phyloP scores from a whole-genome alignment of 2,888 invertebrate species.

The Gastracanthus pulcherrimus region DNA sequence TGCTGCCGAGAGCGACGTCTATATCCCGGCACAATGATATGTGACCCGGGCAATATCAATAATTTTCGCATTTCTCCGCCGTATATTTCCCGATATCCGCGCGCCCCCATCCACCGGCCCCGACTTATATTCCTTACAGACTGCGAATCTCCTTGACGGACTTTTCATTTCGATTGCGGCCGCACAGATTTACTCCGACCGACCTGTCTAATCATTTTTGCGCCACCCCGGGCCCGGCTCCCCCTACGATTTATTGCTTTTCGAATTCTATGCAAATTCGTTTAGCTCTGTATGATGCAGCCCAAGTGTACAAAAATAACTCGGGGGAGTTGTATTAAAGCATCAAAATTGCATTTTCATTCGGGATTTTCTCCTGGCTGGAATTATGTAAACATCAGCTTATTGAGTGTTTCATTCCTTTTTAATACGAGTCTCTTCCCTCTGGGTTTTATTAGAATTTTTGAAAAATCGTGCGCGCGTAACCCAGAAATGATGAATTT shows the following conservation, averaged over 20 bases:
- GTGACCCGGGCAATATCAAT: constrained; percentile 77
- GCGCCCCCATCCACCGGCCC: constrained; percentile 57
- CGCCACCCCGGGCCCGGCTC: background rate
- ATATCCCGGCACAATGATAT: constrained; percentile 76
- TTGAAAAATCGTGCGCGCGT: background rate
- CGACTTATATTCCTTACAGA: constrained; percentile 52
- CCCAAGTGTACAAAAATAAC: constrained; percentile 13
- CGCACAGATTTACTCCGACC: constrained; percentile 12
- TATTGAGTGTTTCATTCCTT: constrained; percentile 1
- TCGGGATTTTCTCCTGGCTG: background rate
- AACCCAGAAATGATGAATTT: no score
- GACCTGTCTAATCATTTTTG: constrained; percentile 16
- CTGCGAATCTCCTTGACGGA: constrained; percentile 47
- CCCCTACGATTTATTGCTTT: constrained; percentile 40
- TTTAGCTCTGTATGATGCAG: constrained; percentile 1
- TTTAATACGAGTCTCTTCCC: background rate
- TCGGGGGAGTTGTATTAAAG: background rate
- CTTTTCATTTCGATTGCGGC: constrained; percentile 32
- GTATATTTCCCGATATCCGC: constrained; percentile 66
- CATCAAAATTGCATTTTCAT: constrained; percentile 32
- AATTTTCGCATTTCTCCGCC: constrained; percentile 76
- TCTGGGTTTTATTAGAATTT: background rate
- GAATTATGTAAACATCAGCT: background rate
- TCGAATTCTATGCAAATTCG: constrained; percentile 46
- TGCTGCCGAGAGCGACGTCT: constrained; percentile 74